A percentile compares a stretch with the other conserved stretches of the same genome.
Conservation (phyloP, 2,113 vertebrate genomes). For the Meles meles region DNA sequence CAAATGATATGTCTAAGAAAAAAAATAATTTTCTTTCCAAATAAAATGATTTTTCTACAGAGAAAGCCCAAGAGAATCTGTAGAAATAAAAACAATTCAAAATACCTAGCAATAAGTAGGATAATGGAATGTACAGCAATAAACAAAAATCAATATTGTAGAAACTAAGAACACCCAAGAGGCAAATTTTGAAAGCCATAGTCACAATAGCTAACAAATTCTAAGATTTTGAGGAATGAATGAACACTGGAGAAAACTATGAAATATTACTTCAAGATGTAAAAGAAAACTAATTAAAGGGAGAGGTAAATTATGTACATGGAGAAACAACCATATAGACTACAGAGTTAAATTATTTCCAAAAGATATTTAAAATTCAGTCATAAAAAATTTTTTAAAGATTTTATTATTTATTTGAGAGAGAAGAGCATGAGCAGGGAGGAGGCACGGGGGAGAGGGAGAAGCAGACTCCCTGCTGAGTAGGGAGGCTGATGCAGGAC, state of each 20-base stretch:
- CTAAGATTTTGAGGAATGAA: not conserved
- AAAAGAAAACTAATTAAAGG: not conserved
- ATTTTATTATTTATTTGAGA: too few species aligned
- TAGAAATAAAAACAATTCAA: not conserved
- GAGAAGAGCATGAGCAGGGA: too few species aligned
- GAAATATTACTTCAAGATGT: not conserved
- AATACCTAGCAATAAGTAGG: not conserved
- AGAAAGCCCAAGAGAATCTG: not conserved
- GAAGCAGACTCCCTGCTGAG: too few species aligned
- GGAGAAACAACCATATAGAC: not conserved
- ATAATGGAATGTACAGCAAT: not conserved
- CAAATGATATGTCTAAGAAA: not conserved
- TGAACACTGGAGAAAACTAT: not conserved
- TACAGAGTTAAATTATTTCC: not conserved
- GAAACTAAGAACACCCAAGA: not conserved
- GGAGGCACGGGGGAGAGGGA: too few species aligned
- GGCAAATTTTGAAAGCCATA: not conserved
- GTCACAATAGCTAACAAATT: not conserved
- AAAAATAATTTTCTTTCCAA: not conserved
- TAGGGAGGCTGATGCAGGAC: rapidly evolving
- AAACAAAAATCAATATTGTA: not conserved
- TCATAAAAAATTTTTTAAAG: too few species aligned
- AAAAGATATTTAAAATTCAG: not conserved
- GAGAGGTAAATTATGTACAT: too few species aligned
- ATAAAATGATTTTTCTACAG: not conserved